A percentile compares a stretch with the other conserved stretches of the same genome.
phyloP scores from a whole-genome alignment of 2,797 vertebrate genomes.

The Thripadectes ignobilis region DNA sequence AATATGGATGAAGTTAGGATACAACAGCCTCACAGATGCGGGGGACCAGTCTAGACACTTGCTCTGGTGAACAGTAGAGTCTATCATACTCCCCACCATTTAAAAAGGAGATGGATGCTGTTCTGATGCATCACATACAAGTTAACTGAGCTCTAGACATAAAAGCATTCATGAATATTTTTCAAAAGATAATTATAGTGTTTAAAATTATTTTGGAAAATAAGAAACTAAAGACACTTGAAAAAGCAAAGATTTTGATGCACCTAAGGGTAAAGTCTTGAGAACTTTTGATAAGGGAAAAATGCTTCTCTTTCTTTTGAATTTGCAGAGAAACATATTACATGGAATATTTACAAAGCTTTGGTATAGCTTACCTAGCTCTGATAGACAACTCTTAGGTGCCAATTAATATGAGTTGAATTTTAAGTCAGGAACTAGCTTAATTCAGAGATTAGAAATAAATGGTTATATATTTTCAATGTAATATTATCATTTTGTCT shows the following conservation, averaged over 20 bases:
- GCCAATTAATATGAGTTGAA: neutral
- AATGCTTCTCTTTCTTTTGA: neutral
- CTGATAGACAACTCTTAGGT: neutral
- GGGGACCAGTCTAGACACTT: conserved; percentile 31
- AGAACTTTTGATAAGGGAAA: neutral
- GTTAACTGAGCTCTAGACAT: neutral
- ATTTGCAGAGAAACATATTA: neutral
- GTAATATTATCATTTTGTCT: neutral
- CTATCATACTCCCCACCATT: neutral
- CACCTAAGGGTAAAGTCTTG: neutral
- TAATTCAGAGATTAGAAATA: neutral
- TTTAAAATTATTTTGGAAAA: conserved; percentile 37
- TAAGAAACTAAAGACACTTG: neutral
- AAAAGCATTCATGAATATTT: conserved; percentile 25
- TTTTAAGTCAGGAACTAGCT: neutral
- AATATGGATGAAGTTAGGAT: conserved; percentile 41
- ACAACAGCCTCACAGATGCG: conserved; percentile 38
- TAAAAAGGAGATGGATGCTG: neutral
- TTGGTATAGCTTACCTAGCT: neutral
- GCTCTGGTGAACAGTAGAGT: conserved; percentile 23
- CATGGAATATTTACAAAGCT: neutral
- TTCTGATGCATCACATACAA: neutral
- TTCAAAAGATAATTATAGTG: neutral
- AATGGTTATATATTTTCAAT: neutral
- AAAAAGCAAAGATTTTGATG: neutral